Evolutionary conservation across 2,113 vertebrate genomes (phyloP), one percentile per base, ranked within the genome.

Genomic region (Nesogale talazaci): DNA sequence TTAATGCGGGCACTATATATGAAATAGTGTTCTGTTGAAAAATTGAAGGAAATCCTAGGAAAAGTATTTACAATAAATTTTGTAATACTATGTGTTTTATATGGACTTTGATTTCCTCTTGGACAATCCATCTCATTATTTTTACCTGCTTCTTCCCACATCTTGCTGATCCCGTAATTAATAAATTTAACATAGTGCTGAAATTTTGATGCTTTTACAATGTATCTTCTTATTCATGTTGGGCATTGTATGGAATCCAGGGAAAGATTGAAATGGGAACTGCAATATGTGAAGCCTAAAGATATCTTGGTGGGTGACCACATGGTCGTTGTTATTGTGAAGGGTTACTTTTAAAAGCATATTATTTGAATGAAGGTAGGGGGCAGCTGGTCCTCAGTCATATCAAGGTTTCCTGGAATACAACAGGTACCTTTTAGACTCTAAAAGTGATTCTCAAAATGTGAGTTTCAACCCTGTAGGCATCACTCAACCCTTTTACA

Each of bases 151-250:
- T 10, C 22, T 86, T 22, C 27, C 70, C 29, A 3, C 6, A 0
- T 82, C 34, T 23, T 38, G 0, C 61, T 86, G 27, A 31, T 85
- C 12, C 20, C 80, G 38, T 79, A 34, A 75, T 31, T 70, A 85
- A 59, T 82, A 72, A 63, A 72, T 69, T 1, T n/a, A 76, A 92
- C 88, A 65, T 61, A n/a, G 3, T 88, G 85, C 40, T 90, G 40
- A 79, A 86, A 1, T 42, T 79, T 88, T 72, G 6, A 27, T 84
- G 40, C 84, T 57, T 77, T 90, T 65, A 52, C n/a, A 75, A 27
- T 46, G 12, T 78, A 69, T 42, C 46, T 42, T 76, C 38, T 76
- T 36, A 23, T 36, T 89, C 7, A 59, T 74, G 74, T 57, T 0
- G 70, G 36, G 4, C n/a, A 83, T 72, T 84, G 12, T 12, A 52